A percentile compares a stretch with the other conserved stretches of the same genome.
Evolutionary conservation across 2,797 vertebrate genomes (phyloP).

Genomic region (Parauchenoglanis punctatus): DNA sequence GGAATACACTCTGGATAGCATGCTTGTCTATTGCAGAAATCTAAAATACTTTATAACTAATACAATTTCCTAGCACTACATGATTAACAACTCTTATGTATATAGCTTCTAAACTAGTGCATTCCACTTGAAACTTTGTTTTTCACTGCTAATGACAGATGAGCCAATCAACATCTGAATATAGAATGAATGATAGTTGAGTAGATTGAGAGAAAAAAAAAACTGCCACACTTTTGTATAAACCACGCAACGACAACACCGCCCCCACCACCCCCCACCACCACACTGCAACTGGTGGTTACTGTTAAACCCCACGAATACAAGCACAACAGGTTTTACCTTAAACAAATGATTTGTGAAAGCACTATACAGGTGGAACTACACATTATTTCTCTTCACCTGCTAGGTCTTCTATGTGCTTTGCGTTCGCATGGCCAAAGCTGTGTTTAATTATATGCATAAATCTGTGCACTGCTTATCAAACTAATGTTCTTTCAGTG

Average conservation of each 20-base stretch:
- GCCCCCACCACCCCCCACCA: too few relatives aligned
- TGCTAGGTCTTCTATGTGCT: background rate
- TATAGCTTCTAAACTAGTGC: background rate
- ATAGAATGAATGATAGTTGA: background rate
- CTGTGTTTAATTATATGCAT: background rate
- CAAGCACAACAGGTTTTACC: background rate
- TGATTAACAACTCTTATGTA: background rate
- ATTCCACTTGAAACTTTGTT: background rate
- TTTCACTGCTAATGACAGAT: background rate
- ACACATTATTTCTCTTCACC: background rate
- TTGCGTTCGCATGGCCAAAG: too few relatives aligned
- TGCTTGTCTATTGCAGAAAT: background rate
- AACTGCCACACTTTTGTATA: background rate
- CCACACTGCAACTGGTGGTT: background rate
- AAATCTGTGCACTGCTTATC: background rate
- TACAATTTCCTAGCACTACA: background rate
- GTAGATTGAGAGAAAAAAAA: background rate
- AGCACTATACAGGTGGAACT: background rate
- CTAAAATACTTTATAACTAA: background rate
- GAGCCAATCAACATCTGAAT: background rate
- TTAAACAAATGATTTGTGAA: background rate
- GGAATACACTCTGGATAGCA: background rate
- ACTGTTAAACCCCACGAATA: background rate
- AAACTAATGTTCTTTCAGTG: background rate
- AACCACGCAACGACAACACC: too few relatives aligned